These are phyloP conservation scores for Pipra filicauda DNA, from an alignment of 2,113 vertebrate species.

Conservation along the genomic window DNA sequence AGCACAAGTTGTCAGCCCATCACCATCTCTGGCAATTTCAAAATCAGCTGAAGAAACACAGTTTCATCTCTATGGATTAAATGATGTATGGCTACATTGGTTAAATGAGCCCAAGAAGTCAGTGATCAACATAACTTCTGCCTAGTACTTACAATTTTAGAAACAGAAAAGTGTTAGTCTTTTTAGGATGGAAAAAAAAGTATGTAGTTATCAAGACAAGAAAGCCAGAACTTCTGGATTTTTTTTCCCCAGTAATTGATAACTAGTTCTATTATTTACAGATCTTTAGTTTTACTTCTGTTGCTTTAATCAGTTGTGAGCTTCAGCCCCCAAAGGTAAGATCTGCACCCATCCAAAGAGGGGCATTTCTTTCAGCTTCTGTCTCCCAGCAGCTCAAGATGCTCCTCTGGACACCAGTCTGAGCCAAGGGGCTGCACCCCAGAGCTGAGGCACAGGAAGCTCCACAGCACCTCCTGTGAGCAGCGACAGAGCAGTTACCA, in stretches of 20 bases:
- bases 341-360: not conserved
- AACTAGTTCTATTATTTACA: not conserved
- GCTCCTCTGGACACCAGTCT: not conserved
- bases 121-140: not conserved
- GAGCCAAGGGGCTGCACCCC: not conserved
- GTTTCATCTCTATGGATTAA: not conserved
- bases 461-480: not conserved
- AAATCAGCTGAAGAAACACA: not conserved
- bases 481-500: not conserved
- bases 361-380: not conserved
- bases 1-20: not conserved
- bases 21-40: not conserved
- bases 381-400: not conserved
- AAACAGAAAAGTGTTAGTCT: not conserved
- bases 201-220: not conserved
- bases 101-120: not conserved
- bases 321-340: not conserved
- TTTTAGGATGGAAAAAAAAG: not conserved
- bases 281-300: not conserved
- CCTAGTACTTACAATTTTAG: not conserved
- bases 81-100: not conserved
- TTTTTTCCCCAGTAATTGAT: fast-evolving
- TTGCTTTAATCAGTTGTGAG: not conserved
- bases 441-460: not conserved
- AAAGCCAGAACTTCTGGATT: not conserved